Evolutionary conservation across 1,140 invertebrate genomes (phyloP).

Genomic region (Planococcus citri): DNA sequence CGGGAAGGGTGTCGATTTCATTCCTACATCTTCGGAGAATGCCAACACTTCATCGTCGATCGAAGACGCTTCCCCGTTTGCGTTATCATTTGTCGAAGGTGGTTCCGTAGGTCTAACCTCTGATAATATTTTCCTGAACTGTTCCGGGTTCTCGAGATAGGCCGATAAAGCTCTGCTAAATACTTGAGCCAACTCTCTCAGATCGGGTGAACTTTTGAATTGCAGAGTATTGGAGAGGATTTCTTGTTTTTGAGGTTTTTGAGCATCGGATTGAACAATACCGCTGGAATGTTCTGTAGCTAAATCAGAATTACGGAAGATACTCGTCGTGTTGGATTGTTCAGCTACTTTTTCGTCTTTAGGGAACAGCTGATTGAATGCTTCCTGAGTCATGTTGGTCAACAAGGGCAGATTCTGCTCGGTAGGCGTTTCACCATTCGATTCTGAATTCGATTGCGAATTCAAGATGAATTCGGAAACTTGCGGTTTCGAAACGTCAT

Average conservation of each 20-base stretch:
- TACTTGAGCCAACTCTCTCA: constrained; percentile 63
- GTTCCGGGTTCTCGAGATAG: constrained; percentile 64
- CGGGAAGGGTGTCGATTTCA: constrained; percentile 4
- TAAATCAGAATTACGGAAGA: neutral
- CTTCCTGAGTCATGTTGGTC: constrained; percentile 29
- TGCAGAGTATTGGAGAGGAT: neutral
- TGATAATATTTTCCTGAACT: constrained; percentile 57
- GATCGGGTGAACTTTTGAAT: constrained; percentile 32
- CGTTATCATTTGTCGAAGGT: constrained; percentile 32
- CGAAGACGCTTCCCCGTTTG: constrained; percentile 30
- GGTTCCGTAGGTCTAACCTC: constrained; percentile 66
- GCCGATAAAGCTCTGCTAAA: constrained; percentile 67
- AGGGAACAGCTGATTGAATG: constrained; percentile 28
- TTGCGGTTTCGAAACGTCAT: neutral
- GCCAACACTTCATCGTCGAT: constrained; percentile 60
- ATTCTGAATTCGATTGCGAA: neutral
- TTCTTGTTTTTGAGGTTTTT: neutral
- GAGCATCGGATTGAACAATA: neutral
- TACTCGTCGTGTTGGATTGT: neutral
- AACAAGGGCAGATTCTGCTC: constrained; percentile 22
- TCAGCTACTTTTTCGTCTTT: constrained; percentile 22
- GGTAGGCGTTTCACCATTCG: neutral
- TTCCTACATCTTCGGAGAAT: constrained; percentile 50
- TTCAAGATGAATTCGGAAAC: neutral
- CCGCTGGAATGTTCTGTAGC: neutral